Conservation (phyloP, 2,888 invertebrate genomes). For the Tetanocera ferruginea region DNA sequence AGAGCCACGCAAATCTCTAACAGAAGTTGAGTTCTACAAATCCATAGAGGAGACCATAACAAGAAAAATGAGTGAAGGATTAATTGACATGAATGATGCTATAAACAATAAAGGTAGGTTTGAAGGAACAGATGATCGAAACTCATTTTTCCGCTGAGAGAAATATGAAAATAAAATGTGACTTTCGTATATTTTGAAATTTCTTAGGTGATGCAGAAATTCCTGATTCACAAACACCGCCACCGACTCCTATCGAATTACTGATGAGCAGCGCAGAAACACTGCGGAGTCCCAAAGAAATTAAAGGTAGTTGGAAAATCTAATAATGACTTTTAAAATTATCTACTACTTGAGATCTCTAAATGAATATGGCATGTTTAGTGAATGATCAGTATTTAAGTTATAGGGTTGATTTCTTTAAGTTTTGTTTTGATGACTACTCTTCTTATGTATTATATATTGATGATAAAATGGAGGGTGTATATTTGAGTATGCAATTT, state of each 20-base stretch:
- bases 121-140: background rate
- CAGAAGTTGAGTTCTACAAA: slow-evolving; percentile 68
- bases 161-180: background rate
- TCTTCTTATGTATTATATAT: too few species aligned
- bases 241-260: slow-evolving; percentile 68
- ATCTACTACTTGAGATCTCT: too few species aligned
- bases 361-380: too few species aligned
- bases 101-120: slow-evolving; percentile 59
- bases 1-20: slow-evolving; percentile 65
- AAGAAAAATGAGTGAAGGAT: slow-evolving; percentile 67
- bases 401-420: too few species aligned
- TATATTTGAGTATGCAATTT: too few species aligned
- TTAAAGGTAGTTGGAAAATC: slow-evolving; percentile 27
- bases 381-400: too few species aligned
- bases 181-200: slow-evolving; percentile 17
- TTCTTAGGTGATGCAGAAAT: slow-evolving; percentile 59
- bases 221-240: slow-evolving; percentile 68
- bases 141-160: too few species aligned
- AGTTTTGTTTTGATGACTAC: too few species aligned
- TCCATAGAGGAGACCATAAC: slow-evolving; percentile 67
- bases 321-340: too few species aligned
- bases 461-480: too few species aligned
- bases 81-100: slow-evolving; percentile 64
- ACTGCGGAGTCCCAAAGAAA: slow-evolving; percentile 16
- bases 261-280: slow-evolving; percentile 46